These are phyloP conservation scores for Chloropsis cyanopogon DNA, from an alignment of 2,113 vertebrate species.

Conservation along the genomic window DNA sequence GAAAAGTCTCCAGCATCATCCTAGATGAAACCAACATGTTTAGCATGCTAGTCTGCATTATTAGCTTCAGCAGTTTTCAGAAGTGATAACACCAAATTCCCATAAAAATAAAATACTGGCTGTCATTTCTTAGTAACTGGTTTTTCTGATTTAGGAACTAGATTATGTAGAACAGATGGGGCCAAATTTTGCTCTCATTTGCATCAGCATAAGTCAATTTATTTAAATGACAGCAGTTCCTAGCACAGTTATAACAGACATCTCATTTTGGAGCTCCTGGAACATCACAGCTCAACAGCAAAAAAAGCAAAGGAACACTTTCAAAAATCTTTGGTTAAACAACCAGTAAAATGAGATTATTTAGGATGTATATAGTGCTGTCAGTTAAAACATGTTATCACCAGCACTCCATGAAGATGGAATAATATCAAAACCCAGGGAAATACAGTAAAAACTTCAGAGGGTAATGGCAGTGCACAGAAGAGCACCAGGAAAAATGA, in stretches of 20 bases:
- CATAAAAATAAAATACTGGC: neutral
- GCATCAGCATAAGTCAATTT: neutral
- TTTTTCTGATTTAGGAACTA: constrained; percentile 16
- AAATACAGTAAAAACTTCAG: neutral
- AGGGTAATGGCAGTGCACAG: neutral
- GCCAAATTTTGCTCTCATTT: constrained; percentile 44
- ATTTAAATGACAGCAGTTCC: neutral
- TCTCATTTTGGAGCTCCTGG: neutral
- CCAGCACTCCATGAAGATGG: neutral
- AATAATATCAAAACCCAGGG: neutral
- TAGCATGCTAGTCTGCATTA: neutral
- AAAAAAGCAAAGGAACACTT: neutral
- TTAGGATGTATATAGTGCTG: neutral
- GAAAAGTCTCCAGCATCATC: neutral
- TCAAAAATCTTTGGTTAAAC: neutral
- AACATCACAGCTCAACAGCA: neutral
- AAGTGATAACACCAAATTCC: neutral
- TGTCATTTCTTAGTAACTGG: neutral
- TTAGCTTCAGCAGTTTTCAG: neutral
- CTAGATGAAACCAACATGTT: neutral
- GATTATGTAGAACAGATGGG: constrained; percentile 26
- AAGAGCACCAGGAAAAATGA: neutral
- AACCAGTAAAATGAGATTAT: neutral
- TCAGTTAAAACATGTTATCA: neutral
- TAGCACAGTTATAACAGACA: neutral